Evolutionary conservation across 1,140 invertebrate genomes (phyloP).

Genomic region (Lordiphosa clarofinis): DNA sequence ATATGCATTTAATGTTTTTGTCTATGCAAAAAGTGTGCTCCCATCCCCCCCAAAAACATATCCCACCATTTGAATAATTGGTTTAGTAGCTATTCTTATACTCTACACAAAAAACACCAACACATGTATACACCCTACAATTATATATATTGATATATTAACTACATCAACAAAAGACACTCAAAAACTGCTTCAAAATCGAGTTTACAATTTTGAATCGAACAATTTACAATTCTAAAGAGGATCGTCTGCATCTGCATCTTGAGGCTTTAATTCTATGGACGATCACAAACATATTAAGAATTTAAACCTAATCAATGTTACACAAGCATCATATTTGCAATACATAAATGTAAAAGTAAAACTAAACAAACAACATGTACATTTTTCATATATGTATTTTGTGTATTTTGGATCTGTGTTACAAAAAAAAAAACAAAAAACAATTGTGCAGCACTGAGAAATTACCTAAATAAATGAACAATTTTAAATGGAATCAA

Average conservation of each 20-base stretch:
- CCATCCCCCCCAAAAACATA: not conserved
- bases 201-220: constrained; percentile 51
- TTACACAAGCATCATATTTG: no score
- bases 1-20: constrained; percentile 5
- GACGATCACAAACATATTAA: constrained; percentile 26
- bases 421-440: no score
- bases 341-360: no score
- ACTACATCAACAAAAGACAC: no score
- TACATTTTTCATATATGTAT: no score
- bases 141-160: constrained; percentile 3
- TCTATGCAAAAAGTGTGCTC: constrained; percentile 3
- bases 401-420: no score
- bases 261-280: constrained; percentile 35
- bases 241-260: constrained; percentile 13
- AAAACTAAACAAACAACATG: not conserved
- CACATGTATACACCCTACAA: constrained; percentile 5
- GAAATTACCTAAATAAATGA: no score
- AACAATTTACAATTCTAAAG: constrained; percentile 18
- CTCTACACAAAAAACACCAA: not conserved
- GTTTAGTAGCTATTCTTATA: constrained; percentile 20
- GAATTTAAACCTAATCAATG: constrained; percentile 9
- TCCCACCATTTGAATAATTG: constrained; percentile 20
- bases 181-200: no score
- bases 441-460: no score
- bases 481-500: no score